phyloP scores from a whole-genome alignment of 2,113 vertebrate species.

The Corythornis vintsioides region DNA sequence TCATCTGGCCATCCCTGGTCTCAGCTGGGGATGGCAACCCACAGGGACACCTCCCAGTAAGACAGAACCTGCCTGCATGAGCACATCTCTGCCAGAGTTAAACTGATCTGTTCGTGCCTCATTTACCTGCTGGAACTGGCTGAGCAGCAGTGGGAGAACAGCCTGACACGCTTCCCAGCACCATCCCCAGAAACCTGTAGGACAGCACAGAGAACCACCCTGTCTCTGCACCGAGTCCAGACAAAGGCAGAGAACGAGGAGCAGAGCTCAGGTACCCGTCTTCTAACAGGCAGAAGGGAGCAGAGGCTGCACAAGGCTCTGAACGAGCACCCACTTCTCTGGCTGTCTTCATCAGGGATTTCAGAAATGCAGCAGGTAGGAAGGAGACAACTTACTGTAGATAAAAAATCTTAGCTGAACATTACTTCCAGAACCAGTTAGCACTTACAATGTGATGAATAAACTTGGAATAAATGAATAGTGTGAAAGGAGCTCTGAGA shows the following conservation, averaged over 20 bases:
- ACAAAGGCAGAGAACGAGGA: neutral
- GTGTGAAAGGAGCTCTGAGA: neutral
- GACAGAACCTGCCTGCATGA: neutral
- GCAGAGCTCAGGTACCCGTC: neutral
- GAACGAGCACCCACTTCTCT: neutral
- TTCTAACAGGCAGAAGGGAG: neutral
- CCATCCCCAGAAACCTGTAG: neutral
- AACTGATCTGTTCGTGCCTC: constrained; percentile 31
- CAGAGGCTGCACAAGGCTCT: neutral
- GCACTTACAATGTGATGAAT: neutral
- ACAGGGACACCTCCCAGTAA: neutral
- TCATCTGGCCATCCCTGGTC: constrained; percentile 21
- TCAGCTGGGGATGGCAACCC: constrained; percentile 46
- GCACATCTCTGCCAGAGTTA: neutral
- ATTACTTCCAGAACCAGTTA: neutral
- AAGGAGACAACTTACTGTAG: neutral
- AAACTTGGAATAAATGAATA: neutral
- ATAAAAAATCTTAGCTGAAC: neutral
- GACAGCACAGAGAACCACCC: neutral
- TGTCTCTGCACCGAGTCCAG: neutral
- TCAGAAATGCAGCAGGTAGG: neutral
- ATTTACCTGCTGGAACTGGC: constrained; percentile 12
- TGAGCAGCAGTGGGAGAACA: neutral
- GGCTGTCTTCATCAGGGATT: neutral
- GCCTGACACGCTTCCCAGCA: neutral